Conservation (phyloP, 2,888 invertebrate species). For the Phragmatobia fuliginosa region DNA sequence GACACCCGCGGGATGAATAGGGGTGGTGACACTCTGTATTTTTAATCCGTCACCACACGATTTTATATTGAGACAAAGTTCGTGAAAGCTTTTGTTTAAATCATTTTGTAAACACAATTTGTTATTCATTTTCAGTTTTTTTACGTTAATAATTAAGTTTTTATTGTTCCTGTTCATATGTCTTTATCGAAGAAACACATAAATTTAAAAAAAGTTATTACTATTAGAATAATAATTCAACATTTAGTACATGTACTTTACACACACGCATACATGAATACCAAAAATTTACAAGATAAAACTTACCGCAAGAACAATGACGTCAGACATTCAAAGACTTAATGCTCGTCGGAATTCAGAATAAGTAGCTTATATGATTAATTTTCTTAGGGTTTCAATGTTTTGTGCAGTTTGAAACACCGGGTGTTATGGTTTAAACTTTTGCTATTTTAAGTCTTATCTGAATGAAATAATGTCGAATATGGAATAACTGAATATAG, state of each 20-base stretch:
- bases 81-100: too few relatives aligned
- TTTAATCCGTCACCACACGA: too few relatives aligned
- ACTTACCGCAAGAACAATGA: slow-evolving; percentile 37
- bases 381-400: slow-evolving; percentile 54
- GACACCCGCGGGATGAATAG: too few relatives aligned
- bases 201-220: too few relatives aligned
- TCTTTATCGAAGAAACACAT: too few relatives aligned
- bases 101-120: too few relatives aligned
- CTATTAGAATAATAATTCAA: neutral
- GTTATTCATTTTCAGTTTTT: too few relatives aligned
- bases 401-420: slow-evolving; percentile 40
- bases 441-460: slow-evolving; percentile 22
- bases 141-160: too few relatives aligned
- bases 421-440: slow-evolving; percentile 20
- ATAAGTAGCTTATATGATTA: slow-evolving; percentile 66
- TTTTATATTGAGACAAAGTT: too few relatives aligned
- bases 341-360: slow-evolving; percentile 47
- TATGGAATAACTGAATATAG: neutral
- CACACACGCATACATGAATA: neutral
- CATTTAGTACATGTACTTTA: neutral
- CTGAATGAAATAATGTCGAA: neutral
- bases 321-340: slow-evolving; percentile 52
- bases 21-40: too few relatives aligned
- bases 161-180: too few relatives aligned
- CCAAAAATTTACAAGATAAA: neutral